Evolutionary conservation across 2,888 invertebrate genomes (phyloP).

Genomic region (Pyrochroa serraticornis): DNA sequence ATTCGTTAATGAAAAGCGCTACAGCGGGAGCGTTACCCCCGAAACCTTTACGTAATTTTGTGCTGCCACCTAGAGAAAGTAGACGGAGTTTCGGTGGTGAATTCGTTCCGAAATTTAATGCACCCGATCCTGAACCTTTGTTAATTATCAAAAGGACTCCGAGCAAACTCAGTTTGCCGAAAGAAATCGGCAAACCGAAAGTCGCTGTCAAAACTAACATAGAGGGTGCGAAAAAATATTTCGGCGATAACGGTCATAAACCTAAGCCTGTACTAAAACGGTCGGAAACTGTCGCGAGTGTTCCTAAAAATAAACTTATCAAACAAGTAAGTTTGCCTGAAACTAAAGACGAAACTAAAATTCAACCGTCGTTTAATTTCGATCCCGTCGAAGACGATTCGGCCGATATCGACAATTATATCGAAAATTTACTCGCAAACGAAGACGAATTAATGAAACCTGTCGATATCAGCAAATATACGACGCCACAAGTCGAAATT

Average conservation of each 20-base stretch:
- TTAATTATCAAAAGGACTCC: slow-evolving; percentile 57
- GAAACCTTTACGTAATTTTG: slow-evolving; percentile 48
- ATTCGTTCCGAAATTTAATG: slow-evolving; percentile 50
- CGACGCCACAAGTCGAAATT: slow-evolving; percentile 20
- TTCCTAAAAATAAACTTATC: slow-evolving; percentile 30
- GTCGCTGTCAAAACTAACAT: slow-evolving; percentile 51
- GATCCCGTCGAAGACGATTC: slow-evolving; percentile 55
- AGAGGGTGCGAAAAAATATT: slow-evolving; percentile 54
- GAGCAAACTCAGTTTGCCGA: slow-evolving; percentile 55
- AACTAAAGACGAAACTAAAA: slow-evolving; percentile 34
- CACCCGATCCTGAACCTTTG: slow-evolving; percentile 51
- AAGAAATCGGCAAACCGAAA: slow-evolving; percentile 55
- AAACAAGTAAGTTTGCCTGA: slow-evolving; percentile 50
- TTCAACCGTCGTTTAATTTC: slow-evolving; percentile 51
- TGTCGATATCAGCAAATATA: slow-evolving; percentile 45
- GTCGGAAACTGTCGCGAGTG: slow-evolving; percentile 36
- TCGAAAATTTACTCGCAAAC: slow-evolving; percentile 54
- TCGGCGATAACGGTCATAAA: slow-evolving; percentile 45
- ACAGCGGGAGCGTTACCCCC: slow-evolving; percentile 36
- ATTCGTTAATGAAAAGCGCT: slow-evolving; percentile 40
- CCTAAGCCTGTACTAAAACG: slow-evolving; percentile 36
- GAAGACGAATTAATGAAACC: slow-evolving; percentile 56
- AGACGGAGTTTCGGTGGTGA: slow-evolving; percentile 51
- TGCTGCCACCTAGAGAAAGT: slow-evolving; percentile 48
- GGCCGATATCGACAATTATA: slow-evolving; percentile 54